Evolutionary conservation across 2,797 vertebrate species (phyloP).

Genomic region (Denticeps clupeoides): DNA sequence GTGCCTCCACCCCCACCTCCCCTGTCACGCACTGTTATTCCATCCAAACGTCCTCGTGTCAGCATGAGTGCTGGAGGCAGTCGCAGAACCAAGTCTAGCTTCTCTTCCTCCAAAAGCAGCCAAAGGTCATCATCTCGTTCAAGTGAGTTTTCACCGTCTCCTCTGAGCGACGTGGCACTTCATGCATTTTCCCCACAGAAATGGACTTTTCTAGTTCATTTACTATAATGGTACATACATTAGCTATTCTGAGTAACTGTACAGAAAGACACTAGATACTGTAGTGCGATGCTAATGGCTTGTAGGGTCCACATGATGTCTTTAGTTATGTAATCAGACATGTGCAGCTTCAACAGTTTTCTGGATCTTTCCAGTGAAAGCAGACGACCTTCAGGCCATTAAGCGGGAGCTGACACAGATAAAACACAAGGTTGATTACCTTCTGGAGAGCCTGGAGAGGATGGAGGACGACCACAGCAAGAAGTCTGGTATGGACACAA

Average conservation of each 20-base stretch:
- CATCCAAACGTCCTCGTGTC: conserved; percentile 78
- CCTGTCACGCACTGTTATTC: conserved; percentile 75
- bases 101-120: conserved; percentile 79
- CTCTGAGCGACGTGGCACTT: too few relatives aligned
- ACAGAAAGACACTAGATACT: too few relatives aligned
- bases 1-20: conserved; percentile 74
- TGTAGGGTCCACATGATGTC: too few relatives aligned
- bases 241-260: too few relatives aligned
- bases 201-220: too few relatives aligned
- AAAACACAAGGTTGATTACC: conserved; percentile 81
- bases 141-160: too few relatives aligned
- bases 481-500: conserved; percentile 50
- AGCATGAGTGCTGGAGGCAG: conserved; percentile 68
- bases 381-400: conserved; percentile 74
- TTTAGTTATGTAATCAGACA: too few relatives aligned
- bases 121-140: conserved; percentile 72
- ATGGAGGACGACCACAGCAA: conserved; percentile 80
- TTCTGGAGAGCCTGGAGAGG: conserved; percentile 73
- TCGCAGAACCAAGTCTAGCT: conserved; percentile 76
- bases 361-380: conserved; percentile 68
- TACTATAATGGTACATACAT: too few relatives aligned
- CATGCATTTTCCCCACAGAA: too few relatives aligned
- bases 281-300: too few relatives aligned
- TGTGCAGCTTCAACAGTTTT: too few relatives aligned
- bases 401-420: conserved; percentile 81